Evolutionary conservation across 2,888 invertebrate genomes (phyloP).

Genomic region (Harpalus rubripes): DNA sequence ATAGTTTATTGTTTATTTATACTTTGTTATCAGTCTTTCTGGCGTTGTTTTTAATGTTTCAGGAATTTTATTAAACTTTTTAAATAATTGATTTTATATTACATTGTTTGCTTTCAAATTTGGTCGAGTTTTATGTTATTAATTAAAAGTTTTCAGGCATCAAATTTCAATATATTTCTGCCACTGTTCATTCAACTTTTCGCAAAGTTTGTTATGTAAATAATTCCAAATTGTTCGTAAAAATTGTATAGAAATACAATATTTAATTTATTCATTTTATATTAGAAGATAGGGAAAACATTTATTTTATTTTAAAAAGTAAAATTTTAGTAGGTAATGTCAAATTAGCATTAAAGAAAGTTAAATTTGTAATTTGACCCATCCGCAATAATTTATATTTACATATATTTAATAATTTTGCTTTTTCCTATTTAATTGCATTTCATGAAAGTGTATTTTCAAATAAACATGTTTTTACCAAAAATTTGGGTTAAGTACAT

Average conservation of each 20-base stretch:
- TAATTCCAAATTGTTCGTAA: not conserved
- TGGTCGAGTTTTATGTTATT: not conserved
- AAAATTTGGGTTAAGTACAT: constrained; percentile 2
- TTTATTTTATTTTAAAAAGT: constrained; percentile 34
- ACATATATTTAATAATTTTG: constrained; percentile 33
- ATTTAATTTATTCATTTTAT: constrained; percentile 18
- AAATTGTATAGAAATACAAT: not conserved
- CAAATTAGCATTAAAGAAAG: constrained; percentile 54
- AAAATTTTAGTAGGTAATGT: constrained; percentile 31
- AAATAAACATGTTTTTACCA: not conserved
- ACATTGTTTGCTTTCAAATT: not conserved
- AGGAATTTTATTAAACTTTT: not conserved
- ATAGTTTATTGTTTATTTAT: not conserved
- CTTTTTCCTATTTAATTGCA: not conserved
- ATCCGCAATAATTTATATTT: constrained; percentile 31
- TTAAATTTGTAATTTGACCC: constrained; percentile 22
- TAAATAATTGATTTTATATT: not conserved
- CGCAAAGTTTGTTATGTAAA: not conserved
- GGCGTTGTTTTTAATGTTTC: not conserved
- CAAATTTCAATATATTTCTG: not conserved
- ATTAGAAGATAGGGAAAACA: constrained; percentile 4
- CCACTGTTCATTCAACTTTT: not conserved
- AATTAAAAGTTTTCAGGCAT: not conserved
- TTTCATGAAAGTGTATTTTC: not conserved
- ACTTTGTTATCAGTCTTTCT: not conserved